phyloP scores from a whole-genome alignment of 1,140 invertebrate genomes.

The Pseudomyrmex sp. region DNA sequence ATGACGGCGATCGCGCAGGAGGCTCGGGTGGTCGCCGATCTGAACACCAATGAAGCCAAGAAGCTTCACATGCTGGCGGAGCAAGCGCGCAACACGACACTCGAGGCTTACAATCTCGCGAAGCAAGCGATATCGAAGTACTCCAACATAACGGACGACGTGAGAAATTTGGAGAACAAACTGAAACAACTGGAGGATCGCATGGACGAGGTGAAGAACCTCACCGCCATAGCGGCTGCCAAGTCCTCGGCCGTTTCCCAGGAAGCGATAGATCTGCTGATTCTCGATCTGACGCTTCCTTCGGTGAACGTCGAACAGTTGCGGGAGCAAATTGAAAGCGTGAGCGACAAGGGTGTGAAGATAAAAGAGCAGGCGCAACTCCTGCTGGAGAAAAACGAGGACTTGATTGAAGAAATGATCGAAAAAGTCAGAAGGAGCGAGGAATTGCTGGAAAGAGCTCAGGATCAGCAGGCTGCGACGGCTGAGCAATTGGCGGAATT shows the following conservation, averaged over 20 bases:
- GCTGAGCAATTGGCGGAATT: slow-evolving; percentile 89
- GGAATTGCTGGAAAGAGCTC: slow-evolving; percentile 85
- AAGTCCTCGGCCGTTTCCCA: slow-evolving; percentile 91
- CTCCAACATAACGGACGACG: slow-evolving; percentile 90
- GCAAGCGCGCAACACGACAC: slow-evolving; percentile 93
- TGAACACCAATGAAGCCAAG: slow-evolving; percentile 91
- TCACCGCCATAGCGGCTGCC: slow-evolving; percentile 90
- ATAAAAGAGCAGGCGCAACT: slow-evolving; percentile 89
- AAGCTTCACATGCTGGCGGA: slow-evolving; percentile 92
- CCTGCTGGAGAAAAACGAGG: slow-evolving; percentile 87
- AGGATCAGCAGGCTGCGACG: slow-evolving; percentile 87
- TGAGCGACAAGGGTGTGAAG: slow-evolving; percentile 87
- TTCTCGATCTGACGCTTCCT: slow-evolving; percentile 91
- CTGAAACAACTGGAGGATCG: slow-evolving; percentile 85
- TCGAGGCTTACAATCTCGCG: slow-evolving; percentile 92
- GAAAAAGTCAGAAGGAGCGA: slow-evolving; percentile 85
- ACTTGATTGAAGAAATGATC: slow-evolving; percentile 87
- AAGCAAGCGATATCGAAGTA: slow-evolving; percentile 93
- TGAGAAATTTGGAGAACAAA: slow-evolving; percentile 88
- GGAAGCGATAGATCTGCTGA: slow-evolving; percentile 91
- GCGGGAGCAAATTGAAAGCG: slow-evolving; percentile 87
- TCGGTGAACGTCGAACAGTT: slow-evolving; percentile 90
- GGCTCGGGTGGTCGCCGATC: slow-evolving; percentile 92
- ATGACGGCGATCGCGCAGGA: slow-evolving; percentile 96
- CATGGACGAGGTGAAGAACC: slow-evolving; percentile 86